Evolutionary conservation across 64 coral and sea anemone genomes (phyloP).

Genomic region (Acropora yongei): DNA sequence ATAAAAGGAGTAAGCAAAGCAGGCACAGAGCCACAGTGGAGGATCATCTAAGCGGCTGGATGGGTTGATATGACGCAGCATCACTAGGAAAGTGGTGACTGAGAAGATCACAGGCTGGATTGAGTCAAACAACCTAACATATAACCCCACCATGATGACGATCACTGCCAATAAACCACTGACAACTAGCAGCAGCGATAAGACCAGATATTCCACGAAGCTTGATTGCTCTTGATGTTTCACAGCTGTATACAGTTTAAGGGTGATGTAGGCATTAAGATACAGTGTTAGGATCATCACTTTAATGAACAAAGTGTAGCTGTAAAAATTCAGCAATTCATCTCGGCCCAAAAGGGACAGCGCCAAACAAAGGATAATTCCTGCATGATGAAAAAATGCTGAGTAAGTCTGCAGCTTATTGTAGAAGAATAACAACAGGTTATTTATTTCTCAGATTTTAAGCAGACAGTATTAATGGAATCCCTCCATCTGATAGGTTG

Average conservation of each 20-base stretch:
- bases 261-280: conserved; percentile 84
- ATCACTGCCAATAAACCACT: conserved; percentile 87
- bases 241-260: conserved; percentile 71
- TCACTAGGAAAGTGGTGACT: conserved; percentile 62
- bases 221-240: conserved; percentile 50
- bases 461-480: no score
- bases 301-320: conserved; percentile 74
- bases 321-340: conserved; percentile 83
- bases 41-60: conserved; percentile 64
- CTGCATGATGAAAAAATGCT: conserved; percentile 14
- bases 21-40: conserved; percentile 81
- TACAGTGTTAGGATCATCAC: conserved; percentile 88
- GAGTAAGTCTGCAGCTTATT: no score
- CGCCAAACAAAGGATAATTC: conserved; percentile 48
- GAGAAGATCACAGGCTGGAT: conserved; percentile 86
- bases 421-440: no score
- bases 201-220: conserved; percentile 34
- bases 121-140: conserved; percentile 70
- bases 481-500: no score
- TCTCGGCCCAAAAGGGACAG: conserved; percentile 81
- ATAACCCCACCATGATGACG: conserved; percentile 72
- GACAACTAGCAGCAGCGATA: conserved; percentile 79
- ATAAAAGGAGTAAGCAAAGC: conserved; percentile 73
- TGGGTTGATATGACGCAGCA: conserved; percentile 60
- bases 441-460: no score